Percentiles rank a stretch among this genome's conserved stretches.
Conservation (phyloP, 2,888 invertebrate species). For the Ptychoptera contaminata region DNA sequence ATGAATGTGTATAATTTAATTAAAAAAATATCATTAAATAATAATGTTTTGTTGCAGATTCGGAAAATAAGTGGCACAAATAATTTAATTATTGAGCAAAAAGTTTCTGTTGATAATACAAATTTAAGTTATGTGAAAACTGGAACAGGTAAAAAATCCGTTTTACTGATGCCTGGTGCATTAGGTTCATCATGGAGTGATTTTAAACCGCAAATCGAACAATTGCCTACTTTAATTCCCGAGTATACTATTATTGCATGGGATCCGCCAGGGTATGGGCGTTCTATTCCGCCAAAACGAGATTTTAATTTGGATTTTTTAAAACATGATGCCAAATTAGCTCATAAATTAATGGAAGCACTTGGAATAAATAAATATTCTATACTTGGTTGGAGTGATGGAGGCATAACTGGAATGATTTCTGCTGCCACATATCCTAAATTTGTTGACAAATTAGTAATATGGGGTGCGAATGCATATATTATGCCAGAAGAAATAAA, state of each 20-base stretch:
- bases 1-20: too few species aligned
- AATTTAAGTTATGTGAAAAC: slow-evolving; percentile 44
- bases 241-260: slow-evolving; percentile 37
- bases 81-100: slow-evolving; percentile 32
- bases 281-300: slow-evolving; percentile 61
- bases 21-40: too few species aligned
- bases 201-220: slow-evolving; percentile 60
- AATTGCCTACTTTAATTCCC: slow-evolving; percentile 29
- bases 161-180: slow-evolving; percentile 66
- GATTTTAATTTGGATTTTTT: slow-evolving; percentile 56
- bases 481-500: slow-evolving; percentile 50
- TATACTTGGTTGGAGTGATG: slow-evolving; percentile 80
- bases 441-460: slow-evolving; percentile 50
- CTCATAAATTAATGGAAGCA: slow-evolving; percentile 54
- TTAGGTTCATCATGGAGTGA: slow-evolving; percentile 70
- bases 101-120: slow-evolving; percentile 41
- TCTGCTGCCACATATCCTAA: slow-evolving; percentile 56
- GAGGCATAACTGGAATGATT: slow-evolving; percentile 63
- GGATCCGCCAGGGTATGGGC: slow-evolving; percentile 83
- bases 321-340: slow-evolving; percentile 55
- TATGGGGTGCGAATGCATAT: slow-evolving; percentile 67
- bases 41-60: too few species aligned
- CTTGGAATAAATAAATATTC: slow-evolving; percentile 54
- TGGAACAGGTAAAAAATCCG: slow-evolving; percentile 30
- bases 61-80: background rate